These are phyloP conservation scores for Rhynchonycteris naso DNA, from an alignment of 2,797 vertebrate genomes.

Conservation along the genomic window DNA sequence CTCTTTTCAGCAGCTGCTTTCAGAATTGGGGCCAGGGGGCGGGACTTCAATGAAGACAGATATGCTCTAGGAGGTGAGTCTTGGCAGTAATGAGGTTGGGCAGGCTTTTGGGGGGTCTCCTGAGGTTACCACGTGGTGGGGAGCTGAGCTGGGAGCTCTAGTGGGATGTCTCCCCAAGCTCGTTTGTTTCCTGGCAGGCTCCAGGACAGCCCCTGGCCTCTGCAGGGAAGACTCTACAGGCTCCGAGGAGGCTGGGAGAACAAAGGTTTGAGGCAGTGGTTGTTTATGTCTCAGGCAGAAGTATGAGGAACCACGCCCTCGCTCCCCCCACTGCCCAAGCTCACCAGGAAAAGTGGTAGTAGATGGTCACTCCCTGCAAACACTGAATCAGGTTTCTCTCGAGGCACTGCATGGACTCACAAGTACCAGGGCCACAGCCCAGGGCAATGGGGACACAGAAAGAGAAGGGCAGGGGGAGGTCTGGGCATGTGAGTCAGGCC, in stretches of 20 bases:
- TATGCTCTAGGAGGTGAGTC: fast-evolving
- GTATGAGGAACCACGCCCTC: too few species aligned
- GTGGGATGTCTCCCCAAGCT: not conserved
- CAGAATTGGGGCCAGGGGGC: not conserved
- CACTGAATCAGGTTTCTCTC: fast-evolving
- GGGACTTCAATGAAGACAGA: not conserved
- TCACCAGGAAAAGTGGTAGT: not conserved
- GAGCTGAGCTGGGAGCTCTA: not conserved
- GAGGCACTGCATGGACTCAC: fast-evolving
- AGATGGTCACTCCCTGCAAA: not conserved
- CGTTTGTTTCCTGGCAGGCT: not conserved
- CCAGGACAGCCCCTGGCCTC: too few species aligned
- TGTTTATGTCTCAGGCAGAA: not conserved
- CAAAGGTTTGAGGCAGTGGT: not conserved
- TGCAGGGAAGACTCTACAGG: not conserved
- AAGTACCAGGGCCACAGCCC: not conserved
- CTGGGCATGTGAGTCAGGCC: not conserved
- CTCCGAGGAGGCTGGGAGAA: not conserved
- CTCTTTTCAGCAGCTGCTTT: not conserved
- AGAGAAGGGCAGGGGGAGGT: not conserved
- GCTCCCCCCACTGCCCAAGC: fast-evolving
- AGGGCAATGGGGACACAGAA: fast-evolving
- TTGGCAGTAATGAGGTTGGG: not conserved
- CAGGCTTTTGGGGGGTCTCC: not conserved
- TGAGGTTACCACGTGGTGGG: too few species aligned